These are phyloP conservation scores for Botia almorhae DNA, from an alignment of 2,797 vertebrate species.

Conservation along the genomic window DNA sequence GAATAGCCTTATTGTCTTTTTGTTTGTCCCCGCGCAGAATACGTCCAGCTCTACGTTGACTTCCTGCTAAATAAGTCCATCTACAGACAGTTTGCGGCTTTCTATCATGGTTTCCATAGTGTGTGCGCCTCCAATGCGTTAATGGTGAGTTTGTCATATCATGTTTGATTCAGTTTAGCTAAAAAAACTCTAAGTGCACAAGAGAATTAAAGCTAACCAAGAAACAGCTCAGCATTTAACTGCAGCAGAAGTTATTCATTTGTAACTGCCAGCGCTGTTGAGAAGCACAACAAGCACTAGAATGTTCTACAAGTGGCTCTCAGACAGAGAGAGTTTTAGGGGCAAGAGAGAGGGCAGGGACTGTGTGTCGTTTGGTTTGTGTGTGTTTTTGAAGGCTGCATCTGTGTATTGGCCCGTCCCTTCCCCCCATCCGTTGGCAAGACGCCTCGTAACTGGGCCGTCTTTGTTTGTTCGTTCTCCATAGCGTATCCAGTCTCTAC, in stretches of 20 bases:
- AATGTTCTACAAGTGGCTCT: slow-evolving; percentile 53
- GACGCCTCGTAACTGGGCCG: slow-evolving; percentile 40
- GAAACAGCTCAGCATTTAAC: neutral
- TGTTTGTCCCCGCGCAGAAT: slow-evolving; percentile 80
- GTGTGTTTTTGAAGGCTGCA: slow-evolving; percentile 23
- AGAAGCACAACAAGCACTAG: neutral
- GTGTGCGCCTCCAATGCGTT: slow-evolving; percentile 95
- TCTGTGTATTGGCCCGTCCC: slow-evolving; percentile 44
- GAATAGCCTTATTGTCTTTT: slow-evolving; percentile 4
- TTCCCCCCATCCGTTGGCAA: slow-evolving; percentile 54
- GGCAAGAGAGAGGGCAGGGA: slow-evolving; percentile 11
- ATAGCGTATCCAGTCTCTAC: slow-evolving; percentile 43
- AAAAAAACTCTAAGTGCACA: neutral
- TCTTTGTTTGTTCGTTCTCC: slow-evolving; percentile 50
- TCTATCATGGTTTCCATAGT: slow-evolving; percentile 98
- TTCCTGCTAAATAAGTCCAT: slow-evolving; percentile 97
- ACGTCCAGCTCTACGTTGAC: slow-evolving; percentile 93
- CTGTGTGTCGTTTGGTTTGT: slow-evolving; percentile 24
- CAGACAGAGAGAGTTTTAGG: slow-evolving; percentile 21
- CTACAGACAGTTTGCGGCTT: slow-evolving; percentile 93
- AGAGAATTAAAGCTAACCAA: neutral
- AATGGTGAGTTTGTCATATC: slow-evolving; percentile 83
- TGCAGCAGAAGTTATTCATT: neutral
- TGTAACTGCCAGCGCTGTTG: neutral
- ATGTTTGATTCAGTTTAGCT: neutral